Evolutionary conservation across 2,888 invertebrate species (phyloP), one percentile per base, ranked within the genome.

Genomic region (Epirrhoe alternata): DNA sequence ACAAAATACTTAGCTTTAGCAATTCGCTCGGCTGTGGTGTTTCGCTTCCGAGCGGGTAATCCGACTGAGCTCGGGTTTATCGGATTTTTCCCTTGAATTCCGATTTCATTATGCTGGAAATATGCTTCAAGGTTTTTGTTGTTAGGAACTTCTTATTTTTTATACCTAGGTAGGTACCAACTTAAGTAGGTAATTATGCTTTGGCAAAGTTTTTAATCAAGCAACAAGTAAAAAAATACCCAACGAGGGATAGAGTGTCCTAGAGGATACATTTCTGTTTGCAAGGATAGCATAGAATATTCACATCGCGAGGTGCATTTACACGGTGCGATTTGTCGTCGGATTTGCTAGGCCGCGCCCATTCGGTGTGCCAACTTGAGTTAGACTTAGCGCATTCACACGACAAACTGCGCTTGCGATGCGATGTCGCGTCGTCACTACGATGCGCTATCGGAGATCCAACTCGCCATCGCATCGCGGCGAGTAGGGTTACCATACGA

Each of bases 1-100:
- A 79, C 82, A 78, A 82, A 80, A 80, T 82, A 73, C 75, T 74
- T 76, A 71, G 73, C 69, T 74, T 68, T 55, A 64, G 71, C 62
- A 70, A 71, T 72, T 71, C 59, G 50, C 68, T 58, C 59, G 60
- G 60, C 60, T 67, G 69, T 63, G 62, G 66, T 72, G 64, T 68
- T 68, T 68, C 66, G 54, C 54, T 56, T 66, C 66, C 64, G n/a
- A 68, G 69, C 57, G 56, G 54, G 58, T 68, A 64, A 69, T 72
- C 55, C 57, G 55, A 70, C 61, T 59, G 63, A 69, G 56, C 61
- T 64, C 51, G 64, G 67, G 63, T 61, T 70, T 67, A 69, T 69
- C 59, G 66, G 65, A 65, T 61, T 72, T 66, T 61, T 58, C 30
- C 64, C 45, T 68, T 61, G 60, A 56, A 64, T 64, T 64, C 52